Base-by-base conservation (phyloP, 2,888 invertebrate species). In the Nephrotoma appendiculata region DNA sequence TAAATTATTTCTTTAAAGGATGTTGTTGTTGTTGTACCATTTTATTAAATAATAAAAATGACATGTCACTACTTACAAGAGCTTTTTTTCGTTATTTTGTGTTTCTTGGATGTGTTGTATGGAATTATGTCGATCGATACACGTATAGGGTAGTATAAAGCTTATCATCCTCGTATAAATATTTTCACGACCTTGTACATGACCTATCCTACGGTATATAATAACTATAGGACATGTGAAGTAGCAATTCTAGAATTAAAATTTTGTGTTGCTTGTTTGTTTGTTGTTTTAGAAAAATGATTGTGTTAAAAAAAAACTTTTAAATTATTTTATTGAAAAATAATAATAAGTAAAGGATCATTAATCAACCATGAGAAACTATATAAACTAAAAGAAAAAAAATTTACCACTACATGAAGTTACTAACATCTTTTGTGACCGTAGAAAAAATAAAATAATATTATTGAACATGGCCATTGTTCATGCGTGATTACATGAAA, bases 351-450 rank as follows among this genome's bases (percentile, higher is more conserved):
- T 84, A 42, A 84, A 42, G 84, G 84, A 84, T 84, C 84, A 84
- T 84, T 84, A 84, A 84, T 84, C 84, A 84, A 84, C 84, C 84
- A 84, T 84, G 84, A 84, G 84, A 84, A 84, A 84, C 43, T 42
- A 84, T 42, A 15, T 42, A 42, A n/a, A 43, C 15, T 19, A 11
- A 15, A 41, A 83, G 19, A 19, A 83, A 6, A 42, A 41, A 42
- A 42, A 42, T 6, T 42, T 42, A 84, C 84, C 84, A 84, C 84
- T 84, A 84, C 84, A 84, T 84, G 84, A 84, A 84, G n/a, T 84
- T 42, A 84, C 84, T 84, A 42, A 84, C 84, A 84, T 84, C 84
- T 84, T 84, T 84, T 84, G 84, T 84, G 84, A 43, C 43, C 84
- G 43, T 84, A 84, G 12, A n/a, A 84, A 84, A 84, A 84, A 84